Percentiles rank a stretch among this genome's conserved stretches.
Evolutionary conservation across 2,797 vertebrate species (phyloP).

Genomic region (Dallia pectoralis): DNA sequence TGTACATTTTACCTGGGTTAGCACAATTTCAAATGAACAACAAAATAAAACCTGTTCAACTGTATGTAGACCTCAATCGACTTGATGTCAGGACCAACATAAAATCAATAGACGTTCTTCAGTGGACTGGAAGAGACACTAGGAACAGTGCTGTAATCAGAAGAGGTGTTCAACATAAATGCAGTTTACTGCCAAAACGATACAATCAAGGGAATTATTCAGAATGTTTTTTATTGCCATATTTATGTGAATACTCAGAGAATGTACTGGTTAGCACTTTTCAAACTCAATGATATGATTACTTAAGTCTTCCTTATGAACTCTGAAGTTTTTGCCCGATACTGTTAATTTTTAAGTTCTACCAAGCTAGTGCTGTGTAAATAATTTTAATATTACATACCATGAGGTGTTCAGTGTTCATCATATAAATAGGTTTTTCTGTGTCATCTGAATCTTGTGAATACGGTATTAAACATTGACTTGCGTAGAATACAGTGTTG

Average conservation of each 20-base stretch:
- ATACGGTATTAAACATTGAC: no score
- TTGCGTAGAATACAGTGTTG: no score
- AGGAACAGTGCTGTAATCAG: neutral
- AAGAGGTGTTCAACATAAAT: neutral
- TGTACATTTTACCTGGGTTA: no score
- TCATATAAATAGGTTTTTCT: no score
- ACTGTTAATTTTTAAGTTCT: no score
- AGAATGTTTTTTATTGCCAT: slow-evolving; percentile 53
- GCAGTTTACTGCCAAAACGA: neutral
- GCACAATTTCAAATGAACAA: neutral
- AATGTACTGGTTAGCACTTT: slow-evolving; percentile 58
- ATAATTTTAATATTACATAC: no score
- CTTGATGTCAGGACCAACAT: neutral
- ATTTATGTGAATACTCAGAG: slow-evolving; percentile 50
- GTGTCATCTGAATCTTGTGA: no score
- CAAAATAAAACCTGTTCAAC: neutral
- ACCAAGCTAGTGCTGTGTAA: no score
- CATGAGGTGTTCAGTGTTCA: no score
- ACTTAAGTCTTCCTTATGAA: slow-evolving; percentile 60
- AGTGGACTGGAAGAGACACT: neutral
- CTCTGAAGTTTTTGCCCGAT: neutral
- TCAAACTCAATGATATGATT: slow-evolving; percentile 52
- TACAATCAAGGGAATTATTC: slow-evolving; percentile 27
- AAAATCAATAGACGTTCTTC: neutral
- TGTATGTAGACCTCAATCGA: neutral